Conservation (phyloP, 2,797 vertebrate genomes). For the Parauchenoglanis punctatus region DNA sequence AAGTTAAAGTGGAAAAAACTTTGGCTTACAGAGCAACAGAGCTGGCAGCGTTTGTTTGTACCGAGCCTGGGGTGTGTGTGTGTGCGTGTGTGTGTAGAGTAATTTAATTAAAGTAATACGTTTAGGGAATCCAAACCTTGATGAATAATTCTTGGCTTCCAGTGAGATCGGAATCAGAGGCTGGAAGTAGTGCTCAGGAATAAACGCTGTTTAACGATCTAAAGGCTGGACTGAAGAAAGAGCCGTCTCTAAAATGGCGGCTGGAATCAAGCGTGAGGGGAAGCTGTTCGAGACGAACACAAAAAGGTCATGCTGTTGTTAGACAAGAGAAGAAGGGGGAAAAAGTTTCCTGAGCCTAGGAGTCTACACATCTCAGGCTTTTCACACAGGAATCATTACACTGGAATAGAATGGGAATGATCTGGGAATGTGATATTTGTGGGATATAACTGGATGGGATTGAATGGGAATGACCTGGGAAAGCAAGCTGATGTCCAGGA, state of each 20-base stretch:
- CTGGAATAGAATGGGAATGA: background rate
- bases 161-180: background rate
- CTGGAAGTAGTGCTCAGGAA: background rate
- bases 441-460: too few relatives aligned
- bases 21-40: background rate
- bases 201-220: background rate
- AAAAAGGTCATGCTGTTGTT: background rate
- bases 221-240: background rate
- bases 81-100: background rate
- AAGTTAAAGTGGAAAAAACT: background rate
- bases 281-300: background rate
- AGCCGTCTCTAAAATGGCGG: background rate
- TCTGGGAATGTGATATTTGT: background rate
- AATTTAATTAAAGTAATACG: background rate
- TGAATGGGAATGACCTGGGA: background rate
- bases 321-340: too few relatives aligned
- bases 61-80: background rate
- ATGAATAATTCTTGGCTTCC: background rate
- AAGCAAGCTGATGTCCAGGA: background rate
- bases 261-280: background rate
- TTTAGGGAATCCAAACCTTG: background rate
- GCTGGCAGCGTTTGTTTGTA: background rate
- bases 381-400: background rate
- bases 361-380: background rate
- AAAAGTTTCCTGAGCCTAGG: background rate